Evolutionary conservation across 2,888 invertebrate genomes (phyloP).

Genomic region (Myathropa florea): DNA sequence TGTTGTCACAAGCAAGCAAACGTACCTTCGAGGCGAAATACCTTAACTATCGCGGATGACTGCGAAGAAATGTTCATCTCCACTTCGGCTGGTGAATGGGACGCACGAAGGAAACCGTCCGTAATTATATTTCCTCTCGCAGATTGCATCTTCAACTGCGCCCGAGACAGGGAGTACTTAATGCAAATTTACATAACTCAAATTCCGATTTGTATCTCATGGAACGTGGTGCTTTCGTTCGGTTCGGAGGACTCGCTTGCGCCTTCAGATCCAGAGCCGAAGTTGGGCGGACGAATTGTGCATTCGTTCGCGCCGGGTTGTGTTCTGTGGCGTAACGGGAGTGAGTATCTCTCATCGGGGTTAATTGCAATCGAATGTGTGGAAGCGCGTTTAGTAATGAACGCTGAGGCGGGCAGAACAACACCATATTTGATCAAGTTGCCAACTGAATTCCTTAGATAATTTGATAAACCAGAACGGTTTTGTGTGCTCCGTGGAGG

Average conservation of each 20-base stretch:
- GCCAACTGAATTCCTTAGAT: background rate
- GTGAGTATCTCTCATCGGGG: background rate
- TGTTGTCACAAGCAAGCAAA: constrained; percentile 12
- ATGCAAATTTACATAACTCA: constrained; percentile 63
- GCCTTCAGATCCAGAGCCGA: background rate
- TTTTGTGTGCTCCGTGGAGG: background rate
- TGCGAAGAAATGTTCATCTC: constrained; percentile 7
- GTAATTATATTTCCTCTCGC: constrained; percentile 51
- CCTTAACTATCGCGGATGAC: constrained; percentile 24
- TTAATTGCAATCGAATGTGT: constrained; percentile 6
- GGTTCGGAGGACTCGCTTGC: background rate
- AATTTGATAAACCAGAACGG: background rate
- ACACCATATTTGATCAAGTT: background rate
- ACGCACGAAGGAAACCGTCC: constrained; percentile 30
- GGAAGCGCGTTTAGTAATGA: background rate
- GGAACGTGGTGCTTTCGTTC: constrained; percentile 15
- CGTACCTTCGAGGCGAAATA: constrained; percentile 31
- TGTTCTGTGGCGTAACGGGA: background rate
- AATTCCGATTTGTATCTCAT: constrained; percentile 64
- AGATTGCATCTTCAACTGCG: constrained; percentile 41
- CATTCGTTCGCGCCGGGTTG: background rate
- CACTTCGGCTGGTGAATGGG: background rate
- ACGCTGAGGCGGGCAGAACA: background rate
- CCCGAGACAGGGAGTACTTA: constrained; percentile 28
- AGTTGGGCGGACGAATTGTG: background rate